A percentile compares a stretch with the other conserved stretches of the same genome.
phyloP scores from a whole-genome alignment of 1,140 invertebrate genomes.

The Nixonia krombeini region DNA sequence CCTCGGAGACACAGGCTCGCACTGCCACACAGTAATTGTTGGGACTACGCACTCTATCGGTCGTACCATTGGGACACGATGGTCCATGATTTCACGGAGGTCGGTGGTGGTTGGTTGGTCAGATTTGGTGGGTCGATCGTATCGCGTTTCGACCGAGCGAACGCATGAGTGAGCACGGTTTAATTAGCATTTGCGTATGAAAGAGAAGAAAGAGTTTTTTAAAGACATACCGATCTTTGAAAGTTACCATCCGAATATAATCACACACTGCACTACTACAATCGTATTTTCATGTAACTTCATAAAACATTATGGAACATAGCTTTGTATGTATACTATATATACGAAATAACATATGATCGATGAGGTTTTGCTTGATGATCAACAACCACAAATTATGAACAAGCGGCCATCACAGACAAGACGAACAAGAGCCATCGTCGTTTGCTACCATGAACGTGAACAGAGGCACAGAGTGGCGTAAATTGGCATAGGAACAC shows the following conservation, averaged over 20 bases:
- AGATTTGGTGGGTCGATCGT: conserved; percentile 50
- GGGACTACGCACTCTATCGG: conserved; percentile 70
- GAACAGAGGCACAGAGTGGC: conserved; percentile 38
- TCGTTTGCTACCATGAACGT: conserved; percentile 34
- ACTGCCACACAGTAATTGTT: conserved; percentile 72
- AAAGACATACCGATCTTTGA: conserved; percentile 10
- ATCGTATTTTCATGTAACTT: too few relatives aligned
- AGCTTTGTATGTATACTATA: too few relatives aligned
- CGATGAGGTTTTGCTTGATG: conserved; percentile 34
- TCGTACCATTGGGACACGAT: conserved; percentile 50
- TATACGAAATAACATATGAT: too few relatives aligned
- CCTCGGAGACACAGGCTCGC: conserved; percentile 72
- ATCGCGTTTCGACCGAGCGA: conserved; percentile 68
- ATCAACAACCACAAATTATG: conserved; percentile 28
- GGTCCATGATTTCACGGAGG: conserved; percentile 39
- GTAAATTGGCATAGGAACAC: conserved; percentile 33
- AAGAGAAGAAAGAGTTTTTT: conserved; percentile 33
- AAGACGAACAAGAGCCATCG: conserved; percentile 42
- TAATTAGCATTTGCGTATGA: conserved; percentile 44
- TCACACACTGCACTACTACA: conserved; percentile 32
- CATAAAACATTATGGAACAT: too few relatives aligned
- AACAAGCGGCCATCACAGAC: conserved; percentile 36
- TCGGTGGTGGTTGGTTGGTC: conserved; percentile 52
- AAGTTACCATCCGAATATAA: conserved; percentile 18
- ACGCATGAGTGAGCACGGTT: conserved; percentile 39